Conservation (phyloP, 2,888 invertebrate species). For the Meghimatium bilineatum region DNA sequence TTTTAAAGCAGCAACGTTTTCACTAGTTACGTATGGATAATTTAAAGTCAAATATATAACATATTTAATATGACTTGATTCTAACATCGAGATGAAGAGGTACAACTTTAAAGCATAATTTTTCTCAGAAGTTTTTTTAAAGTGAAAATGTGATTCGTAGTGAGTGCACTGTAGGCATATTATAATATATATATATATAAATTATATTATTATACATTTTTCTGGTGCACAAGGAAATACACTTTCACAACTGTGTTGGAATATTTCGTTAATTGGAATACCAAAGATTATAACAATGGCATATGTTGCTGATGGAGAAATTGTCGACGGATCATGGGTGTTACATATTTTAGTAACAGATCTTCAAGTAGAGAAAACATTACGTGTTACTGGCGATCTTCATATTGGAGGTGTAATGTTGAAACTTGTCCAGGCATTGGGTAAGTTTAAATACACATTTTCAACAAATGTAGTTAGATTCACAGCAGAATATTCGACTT, state of each 20-base stretch:
- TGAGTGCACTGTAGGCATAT: no score
- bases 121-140: not conserved
- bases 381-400: conserved; percentile 94
- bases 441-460: conserved; percentile 77
- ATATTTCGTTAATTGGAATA: conserved; percentile 8
- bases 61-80: not conserved
- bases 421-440: conserved; percentile 94
- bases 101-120: not conserved
- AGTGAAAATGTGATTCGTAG: conserved; percentile 14
- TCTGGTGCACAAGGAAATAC: not conserved
- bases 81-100: not conserved
- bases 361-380: conserved; percentile 85
- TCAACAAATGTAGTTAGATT: no score
- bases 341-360: conserved; percentile 92
- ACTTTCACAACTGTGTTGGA: not conserved
- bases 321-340: conserved; percentile 94
- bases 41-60: not conserved
- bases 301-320: conserved; percentile 67
- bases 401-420: conserved; percentile 99
- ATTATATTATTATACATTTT: no score
- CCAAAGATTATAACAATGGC: conserved; percentile 49
- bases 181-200: no score
- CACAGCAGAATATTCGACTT: no score
- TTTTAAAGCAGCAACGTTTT: not conserved
- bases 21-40: not conserved